These are phyloP conservation scores for Pteronotus mesoamericanus DNA, from an alignment of 2,797 vertebrate genomes.

Conservation along the genomic window DNA sequence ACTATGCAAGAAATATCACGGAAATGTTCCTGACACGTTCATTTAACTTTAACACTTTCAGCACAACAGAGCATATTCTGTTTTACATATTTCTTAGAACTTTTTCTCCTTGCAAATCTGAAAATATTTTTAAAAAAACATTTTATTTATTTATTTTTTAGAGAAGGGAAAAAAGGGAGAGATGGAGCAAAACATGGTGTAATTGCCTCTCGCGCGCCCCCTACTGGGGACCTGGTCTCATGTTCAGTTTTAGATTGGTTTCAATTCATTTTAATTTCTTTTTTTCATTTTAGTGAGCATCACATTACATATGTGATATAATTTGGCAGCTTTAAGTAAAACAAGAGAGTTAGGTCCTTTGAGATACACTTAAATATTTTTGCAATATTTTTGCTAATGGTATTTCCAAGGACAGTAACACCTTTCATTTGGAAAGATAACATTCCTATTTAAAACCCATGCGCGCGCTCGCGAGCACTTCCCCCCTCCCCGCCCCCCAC, in stretches of 20 bases:
- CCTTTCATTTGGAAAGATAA: not conserved
- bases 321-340: slow-evolving; percentile 23
- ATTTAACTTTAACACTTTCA: not conserved
- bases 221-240: too few relatives aligned
- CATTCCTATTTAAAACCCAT: not conserved
- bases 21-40: not conserved
- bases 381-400: not conserved
- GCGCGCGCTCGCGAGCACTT: not conserved
- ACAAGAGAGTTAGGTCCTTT: not conserved
- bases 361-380: slow-evolving; percentile 23
- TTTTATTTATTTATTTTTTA: too few relatives aligned
- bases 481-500: too few relatives aligned
- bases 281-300: not conserved
- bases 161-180: too few relatives aligned
- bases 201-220: too few relatives aligned
- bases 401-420: not conserved
- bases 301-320: not conserved
- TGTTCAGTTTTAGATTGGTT: slow-evolving; percentile 25
- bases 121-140: too few relatives aligned
- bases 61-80: not conserved
- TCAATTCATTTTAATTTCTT: not conserved
- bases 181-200: too few relatives aligned
- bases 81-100: not conserved
- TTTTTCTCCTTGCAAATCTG: too few relatives aligned
- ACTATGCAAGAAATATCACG: not conserved